phyloP scores from a whole-genome alignment of 2,888 invertebrate genomes.

The Himalopsyche kuldschensis region DNA sequence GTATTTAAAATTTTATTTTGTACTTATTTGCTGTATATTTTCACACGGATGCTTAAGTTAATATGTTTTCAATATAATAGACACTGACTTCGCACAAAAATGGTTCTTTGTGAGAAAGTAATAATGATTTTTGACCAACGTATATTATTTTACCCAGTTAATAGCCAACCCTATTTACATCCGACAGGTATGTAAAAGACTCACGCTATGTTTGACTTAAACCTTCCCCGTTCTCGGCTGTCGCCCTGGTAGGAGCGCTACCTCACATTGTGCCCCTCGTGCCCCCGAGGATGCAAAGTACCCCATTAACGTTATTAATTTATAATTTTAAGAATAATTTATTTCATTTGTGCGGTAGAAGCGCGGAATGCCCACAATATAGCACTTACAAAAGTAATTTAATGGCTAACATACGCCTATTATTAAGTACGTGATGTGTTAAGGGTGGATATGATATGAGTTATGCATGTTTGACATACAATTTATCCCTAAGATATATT shows the following conservation, averaged over 20 bases:
- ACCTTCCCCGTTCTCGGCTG: neutral
- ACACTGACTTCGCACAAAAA: too few relatives aligned
- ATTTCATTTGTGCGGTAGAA: conserved; percentile 6
- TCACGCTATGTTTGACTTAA: conserved; percentile 31
- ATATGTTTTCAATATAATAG: too few relatives aligned
- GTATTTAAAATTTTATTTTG: too few relatives aligned
- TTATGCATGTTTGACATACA: neutral
- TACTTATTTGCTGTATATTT: too few relatives aligned
- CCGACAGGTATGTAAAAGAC: conserved; percentile 8
- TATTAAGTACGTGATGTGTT: neutral
- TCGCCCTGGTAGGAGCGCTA: neutral
- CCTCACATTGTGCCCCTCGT: neutral
- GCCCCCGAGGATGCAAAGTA: conserved; percentile 2
- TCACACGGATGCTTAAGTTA: too few relatives aligned
- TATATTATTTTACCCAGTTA: neutral
- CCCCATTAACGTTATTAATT: conserved; percentile 38
- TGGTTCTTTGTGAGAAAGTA: too few relatives aligned
- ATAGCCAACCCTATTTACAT: neutral
- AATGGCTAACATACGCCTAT: neutral
- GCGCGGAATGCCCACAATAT: neutral
- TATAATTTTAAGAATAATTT: conserved; percentile 35
- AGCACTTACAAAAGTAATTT: conserved; percentile 9
- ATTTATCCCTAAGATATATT: neutral
- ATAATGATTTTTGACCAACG: too few relatives aligned
- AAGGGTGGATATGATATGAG: neutral